Base-by-base conservation (phyloP, 2,113 vertebrate genomes). In the Brienomyrus longianalis region DNA sequence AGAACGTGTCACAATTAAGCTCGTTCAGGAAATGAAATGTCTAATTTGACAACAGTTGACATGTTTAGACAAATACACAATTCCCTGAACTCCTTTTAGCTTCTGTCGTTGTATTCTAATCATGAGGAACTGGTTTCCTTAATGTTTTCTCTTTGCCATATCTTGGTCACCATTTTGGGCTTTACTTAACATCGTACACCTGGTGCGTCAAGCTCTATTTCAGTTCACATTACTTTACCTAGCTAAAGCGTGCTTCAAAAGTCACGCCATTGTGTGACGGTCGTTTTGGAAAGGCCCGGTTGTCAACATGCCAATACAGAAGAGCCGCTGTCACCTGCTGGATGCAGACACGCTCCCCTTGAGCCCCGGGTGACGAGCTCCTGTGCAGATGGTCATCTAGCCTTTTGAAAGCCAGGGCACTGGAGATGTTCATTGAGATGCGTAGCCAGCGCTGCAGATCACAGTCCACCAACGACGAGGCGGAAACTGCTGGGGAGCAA, bases 11-110 rank as follows among this genome's bases (percentile, higher is more conserved):
- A 93, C 94, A 96, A 95, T 96, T 94, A 96, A 95, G 96, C 96
- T 93, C 95, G 93, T 94, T 94, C 93, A 92, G 93, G 95, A 97
- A 96, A 97, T 97, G 96, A 96, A 93, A 95, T 95, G 95, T 94
- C 90, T 95, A 95, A 96, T 97, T 96, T 96, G 97, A 94, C 94
- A 95, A 92, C 93, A 95, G 93, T 94, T 93, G 92, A 93, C 89
- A 92, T 92, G 90, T 92, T 93, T 92, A 91, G 91, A 92, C 92
- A 91, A 91, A 92, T 89, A 91, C 93, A 52, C 23, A 74, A 35
- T 21, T 70, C 11, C 19, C 59, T 74, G 17, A 10, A 31, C 56
- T 21, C 3, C 48, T 27, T 90, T 74, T 2, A 89, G 48, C 85
- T 89, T 83, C 35, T 43, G 35, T 43, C 23, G 9, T 87, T 59